Conservation (phyloP, 2,797 vertebrate species). For the Typhlichthys eigenmanni region DNA sequence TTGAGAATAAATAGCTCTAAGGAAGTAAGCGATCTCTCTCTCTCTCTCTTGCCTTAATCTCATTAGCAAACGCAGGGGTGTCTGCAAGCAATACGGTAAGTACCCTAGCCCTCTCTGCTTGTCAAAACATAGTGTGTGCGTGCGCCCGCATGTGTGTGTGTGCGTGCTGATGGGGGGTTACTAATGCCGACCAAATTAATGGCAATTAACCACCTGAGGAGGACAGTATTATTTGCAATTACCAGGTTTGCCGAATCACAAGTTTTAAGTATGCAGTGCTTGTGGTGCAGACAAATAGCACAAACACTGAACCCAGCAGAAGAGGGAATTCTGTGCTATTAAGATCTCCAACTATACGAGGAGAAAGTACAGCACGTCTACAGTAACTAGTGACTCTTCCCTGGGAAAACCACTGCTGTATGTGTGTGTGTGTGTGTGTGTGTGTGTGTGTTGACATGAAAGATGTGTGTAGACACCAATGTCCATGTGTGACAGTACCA, state of each 20-base stretch:
- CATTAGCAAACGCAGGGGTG: slow-evolving; percentile 52
- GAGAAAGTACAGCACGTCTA: too few relatives aligned
- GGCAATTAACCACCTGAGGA: slow-evolving; percentile 77
- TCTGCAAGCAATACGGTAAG: slow-evolving; percentile 35
- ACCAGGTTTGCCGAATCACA: slow-evolving; percentile 65
- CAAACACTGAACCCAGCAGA: too few relatives aligned
- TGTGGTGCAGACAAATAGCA: neutral
- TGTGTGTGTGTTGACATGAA: slow-evolving; percentile 3
- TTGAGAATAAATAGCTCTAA: slow-evolving; percentile 30
- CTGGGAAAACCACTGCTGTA: too few relatives aligned
- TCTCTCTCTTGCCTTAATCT: slow-evolving; percentile 10
- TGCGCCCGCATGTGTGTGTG: slow-evolving; percentile 24
- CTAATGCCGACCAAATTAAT: slow-evolving; percentile 67
- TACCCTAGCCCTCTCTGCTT: slow-evolving; percentile 42
- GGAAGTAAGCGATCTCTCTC: slow-evolving; percentile 44
- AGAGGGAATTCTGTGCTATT: neutral
- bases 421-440: slow-evolving; percentile 4
- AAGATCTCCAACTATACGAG: neutral
- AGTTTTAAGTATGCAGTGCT: slow-evolving; percentile 49
- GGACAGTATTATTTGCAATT: slow-evolving; percentile 74
- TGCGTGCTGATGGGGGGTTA: slow-evolving; percentile 11
- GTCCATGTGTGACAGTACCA: slow-evolving; percentile 2
- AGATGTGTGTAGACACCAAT: neutral
- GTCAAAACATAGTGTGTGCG: slow-evolving; percentile 45
- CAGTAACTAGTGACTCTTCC: too few relatives aligned